Percentiles rank a stretch among this genome's conserved stretches.
phyloP scores from a whole-genome alignment of 2,113 vertebrate species.

The Centropristis striata region DNA sequence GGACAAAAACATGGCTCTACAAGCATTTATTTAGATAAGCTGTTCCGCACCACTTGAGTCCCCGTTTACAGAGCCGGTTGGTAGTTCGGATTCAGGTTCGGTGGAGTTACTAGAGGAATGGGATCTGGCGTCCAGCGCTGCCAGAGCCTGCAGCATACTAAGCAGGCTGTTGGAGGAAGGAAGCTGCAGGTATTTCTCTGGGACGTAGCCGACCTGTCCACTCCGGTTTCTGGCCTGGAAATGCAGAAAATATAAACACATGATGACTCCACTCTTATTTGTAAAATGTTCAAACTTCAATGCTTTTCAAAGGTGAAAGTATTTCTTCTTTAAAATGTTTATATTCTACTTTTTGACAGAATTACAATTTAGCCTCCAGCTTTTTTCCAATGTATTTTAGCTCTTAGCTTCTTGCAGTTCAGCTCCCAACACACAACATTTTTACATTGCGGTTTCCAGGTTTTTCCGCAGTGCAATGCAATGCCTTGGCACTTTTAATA shows the following conservation, averaged over 20 bases:
- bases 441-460: too few relatives aligned
- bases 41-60: slow-evolving; percentile 80
- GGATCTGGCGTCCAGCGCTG: slow-evolving; percentile 92
- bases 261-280: too few relatives aligned
- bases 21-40: rapidly evolving
- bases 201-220: slow-evolving; percentile 95
- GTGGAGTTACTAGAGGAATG: slow-evolving; percentile 97
- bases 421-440: too few relatives aligned
- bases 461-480: too few relatives aligned
- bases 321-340: too few relatives aligned
- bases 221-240: slow-evolving; percentile 94
- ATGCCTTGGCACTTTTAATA: too few relatives aligned
- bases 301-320: too few relatives aligned
- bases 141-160: slow-evolving; percentile 97
- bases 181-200: slow-evolving; percentile 98
- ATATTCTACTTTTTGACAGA: too few relatives aligned
- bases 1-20: not conserved
- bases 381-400: too few relatives aligned
- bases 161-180: slow-evolving; percentile 96
- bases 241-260: not conserved
- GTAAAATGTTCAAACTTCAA: too few relatives aligned
- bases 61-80: slow-evolving; percentile 90
- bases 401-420: too few relatives aligned
- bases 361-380: too few relatives aligned
- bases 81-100: slow-evolving; percentile 88